Evolutionary conservation across 2,888 invertebrate genomes (phyloP), one percentile per base, ranked within the genome.

Genomic region (Cyclophora albipunctata): DNA sequence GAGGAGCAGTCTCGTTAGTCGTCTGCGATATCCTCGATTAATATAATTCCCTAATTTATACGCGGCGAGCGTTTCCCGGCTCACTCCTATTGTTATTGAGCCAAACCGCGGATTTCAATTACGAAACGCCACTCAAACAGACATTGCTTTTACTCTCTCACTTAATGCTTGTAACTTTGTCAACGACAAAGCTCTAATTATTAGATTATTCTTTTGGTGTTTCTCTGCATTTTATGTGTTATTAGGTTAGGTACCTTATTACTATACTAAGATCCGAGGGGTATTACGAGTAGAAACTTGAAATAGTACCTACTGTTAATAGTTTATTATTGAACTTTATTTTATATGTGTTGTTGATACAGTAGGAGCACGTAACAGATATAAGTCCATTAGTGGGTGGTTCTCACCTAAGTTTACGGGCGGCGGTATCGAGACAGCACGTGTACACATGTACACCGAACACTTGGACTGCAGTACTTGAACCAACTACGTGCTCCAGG

Each of bases 11-110:
- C 66, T 72, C 71, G 68, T 71, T 71, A 69, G 56, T 58, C 56
- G 66, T 61, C 61, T 60, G 62, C 60, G 66, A 74, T 76, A 78
- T 73, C 75, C 69, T 63, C 73, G 76, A 81, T 83, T 84, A 84
- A 82, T 81, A 80, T 82, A 83, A 84, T 82, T 77, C 82, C 71
- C 71, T 80, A 81, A 84, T 84, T 84, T 83, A 84, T 82, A 81
- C 71, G 71, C 78, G 72, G 67, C 64, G 64, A 73, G 70, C 71
- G 71, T 68, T 66, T 66, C 62, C 63, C 48, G 44, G 45, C 58
- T 55, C 52, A 60, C 54, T 60, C 57, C 67, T 58, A 68, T 70
- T 76, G 75, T 79, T 81, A 76, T 78, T 75, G 78, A 73, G 66
- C 69, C 62, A 70, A 77, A 75, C 78, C 76, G 69, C 78, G 74